Conservation (phyloP, 2,113 vertebrate genomes). For the Caranx ignobilis region DNA sequence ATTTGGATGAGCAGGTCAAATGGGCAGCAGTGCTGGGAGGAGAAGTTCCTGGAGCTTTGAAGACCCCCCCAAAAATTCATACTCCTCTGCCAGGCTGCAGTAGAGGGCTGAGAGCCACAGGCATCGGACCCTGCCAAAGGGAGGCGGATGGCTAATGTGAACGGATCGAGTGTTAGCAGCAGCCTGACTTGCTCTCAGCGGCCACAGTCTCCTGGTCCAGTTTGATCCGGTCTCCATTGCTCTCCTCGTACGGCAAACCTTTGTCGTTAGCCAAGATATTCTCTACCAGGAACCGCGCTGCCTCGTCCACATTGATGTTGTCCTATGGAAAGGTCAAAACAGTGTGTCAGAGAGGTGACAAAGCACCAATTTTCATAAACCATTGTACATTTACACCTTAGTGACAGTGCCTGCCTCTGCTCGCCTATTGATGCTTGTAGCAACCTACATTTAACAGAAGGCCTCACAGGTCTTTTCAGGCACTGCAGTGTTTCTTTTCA, state of each 20-base stretch:
- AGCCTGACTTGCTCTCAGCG: constrained; percentile 92
- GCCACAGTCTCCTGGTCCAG: constrained; percentile 87
- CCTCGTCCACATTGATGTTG: constrained; percentile 97
- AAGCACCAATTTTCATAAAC: neutral
- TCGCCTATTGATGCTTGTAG: neutral
- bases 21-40: constrained; percentile 34
- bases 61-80: constrained; percentile 27
- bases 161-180: constrained; percentile 87
- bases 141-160: constrained; percentile 28
- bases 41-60: constrained; percentile 47
- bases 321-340: constrained; percentile 85
- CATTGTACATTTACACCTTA: neutral
- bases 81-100: constrained; percentile 47
- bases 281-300: constrained; percentile 95
- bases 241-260: constrained; percentile 91
- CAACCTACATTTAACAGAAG: neutral
- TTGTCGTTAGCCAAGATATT: constrained; percentile 93
- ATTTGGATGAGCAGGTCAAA: constrained; percentile 31
- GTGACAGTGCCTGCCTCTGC: neutral
- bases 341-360: constrained; percentile 18
- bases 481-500: neutral
- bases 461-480: neutral
- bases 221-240: constrained; percentile 89
- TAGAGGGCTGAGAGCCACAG: constrained; percentile 39
- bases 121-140: constrained; percentile 36